phyloP scores from a whole-genome alignment of 2,797 vertebrate genomes.

The Peromyscus eremicus region DNA sequence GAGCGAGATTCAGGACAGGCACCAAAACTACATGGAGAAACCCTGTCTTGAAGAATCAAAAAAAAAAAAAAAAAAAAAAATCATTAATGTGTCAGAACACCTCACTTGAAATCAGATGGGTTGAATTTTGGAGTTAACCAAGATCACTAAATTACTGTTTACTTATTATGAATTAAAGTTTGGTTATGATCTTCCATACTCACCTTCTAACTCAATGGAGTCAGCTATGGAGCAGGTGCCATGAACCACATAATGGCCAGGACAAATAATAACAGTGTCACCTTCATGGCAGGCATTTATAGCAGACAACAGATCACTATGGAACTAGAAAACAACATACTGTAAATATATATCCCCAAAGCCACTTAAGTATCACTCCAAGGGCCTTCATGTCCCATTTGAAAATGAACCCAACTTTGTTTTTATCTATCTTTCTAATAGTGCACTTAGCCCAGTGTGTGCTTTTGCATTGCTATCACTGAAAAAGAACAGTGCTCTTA shows the following conservation, averaged over 20 bases:
- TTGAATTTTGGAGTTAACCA: neutral
- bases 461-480: neutral
- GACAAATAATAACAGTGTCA: slow-evolving; percentile 92
- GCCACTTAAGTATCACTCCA: neutral
- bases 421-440: neutral
- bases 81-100: slow-evolving; percentile 48
- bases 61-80: no score
- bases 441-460: neutral
- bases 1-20: no score
- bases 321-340: slow-evolving; percentile 89
- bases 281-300: slow-evolving; percentile 92
- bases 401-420: neutral
- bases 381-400: neutral
- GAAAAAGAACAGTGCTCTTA: neutral
- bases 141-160: neutral
- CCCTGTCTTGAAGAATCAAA: no score
- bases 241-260: slow-evolving; percentile 91
- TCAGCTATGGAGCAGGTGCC: slow-evolving; percentile 92
- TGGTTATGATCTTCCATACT: slow-evolving; percentile 36
- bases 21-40: no score
- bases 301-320: slow-evolving; percentile 91
- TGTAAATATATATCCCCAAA: slow-evolving; percentile 64
- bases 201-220: slow-evolving; percentile 94
- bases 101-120: slow-evolving; percentile 15
- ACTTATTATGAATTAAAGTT: neutral